Evolutionary conservation across 2,888 invertebrate species (phyloP), one percentile per base, ranked within the genome.

Genomic region (Latrodectus elegans): DNA sequence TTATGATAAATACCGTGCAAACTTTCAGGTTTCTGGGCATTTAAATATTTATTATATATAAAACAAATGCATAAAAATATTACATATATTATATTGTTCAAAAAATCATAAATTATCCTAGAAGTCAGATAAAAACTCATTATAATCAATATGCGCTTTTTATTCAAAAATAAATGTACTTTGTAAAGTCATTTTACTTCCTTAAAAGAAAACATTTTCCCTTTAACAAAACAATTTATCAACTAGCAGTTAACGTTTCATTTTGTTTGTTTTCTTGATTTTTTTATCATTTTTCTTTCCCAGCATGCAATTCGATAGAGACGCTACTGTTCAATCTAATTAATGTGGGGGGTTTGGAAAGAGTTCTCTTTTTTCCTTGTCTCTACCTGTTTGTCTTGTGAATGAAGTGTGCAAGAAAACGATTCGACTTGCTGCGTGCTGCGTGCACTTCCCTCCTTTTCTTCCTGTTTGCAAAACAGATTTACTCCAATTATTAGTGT

Each of bases 241-340:
- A 74, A 74, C 79, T 67, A 64, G 74, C 79, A 85, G 79, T 85
- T 85, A 85, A 85, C 79, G 85, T 74, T 85, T 85, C 68, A 74
- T 53, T 78, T 78, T 79, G 49, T 79, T 70, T 60, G 51, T 60
- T 15, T 68, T 14, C 38, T 38, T 38, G 38, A 38, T 78, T 65
- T 67, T 49, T 79, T 53, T 15, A 22, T 67, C 67, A 51, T 22
- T 74, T 72, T 71, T 76, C 75, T 55, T 52, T 10, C 38, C 38
- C 38, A 26, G n/a, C 15, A 22, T 55, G 68, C 17, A 49, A 53
- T 73, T 82, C 68, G 83, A 76, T 76, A 60, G 78, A 74, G 74
- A 73, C 67, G 68, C 64, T 22, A 14, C 76, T 70, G 76, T 79
- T 79, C 74, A 79, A 85, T 85, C 75, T 85, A 85, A 85, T 85